These are phyloP conservation scores for Sander lucioperca DNA, from an alignment of 2,113 vertebrate species.

Conservation along the genomic window DNA sequence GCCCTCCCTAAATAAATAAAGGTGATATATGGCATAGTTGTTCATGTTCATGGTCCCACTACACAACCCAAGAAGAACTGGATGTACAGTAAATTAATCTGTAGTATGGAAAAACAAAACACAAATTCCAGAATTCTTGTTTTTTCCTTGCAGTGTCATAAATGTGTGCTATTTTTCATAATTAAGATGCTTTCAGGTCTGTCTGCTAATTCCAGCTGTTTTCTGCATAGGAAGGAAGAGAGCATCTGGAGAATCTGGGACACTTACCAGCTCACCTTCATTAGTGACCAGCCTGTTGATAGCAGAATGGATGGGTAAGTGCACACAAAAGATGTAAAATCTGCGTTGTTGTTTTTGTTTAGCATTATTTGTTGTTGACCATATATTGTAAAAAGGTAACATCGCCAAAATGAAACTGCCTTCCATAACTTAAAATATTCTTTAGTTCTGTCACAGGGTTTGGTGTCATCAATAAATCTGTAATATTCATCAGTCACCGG, in stretches of 20 bases:
- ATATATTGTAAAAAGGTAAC: neutral
- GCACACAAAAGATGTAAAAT: neutral
- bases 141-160: neutral
- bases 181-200: neutral
- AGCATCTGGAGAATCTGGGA: conserved; percentile 6
- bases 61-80: neutral
- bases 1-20: no score
- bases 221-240: conserved; percentile 17
- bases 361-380: neutral
- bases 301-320: conserved; percentile 68
- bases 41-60: neutral
- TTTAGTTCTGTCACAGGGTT: neutral
- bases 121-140: neutral
- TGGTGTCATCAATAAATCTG: conserved; percentile 10
- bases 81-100: neutral
- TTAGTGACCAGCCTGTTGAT: neutral
- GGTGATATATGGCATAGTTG: neutral
- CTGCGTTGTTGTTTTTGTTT: neutral
- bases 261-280: conserved; percentile 6
- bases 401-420: neutral
- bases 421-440: neutral
- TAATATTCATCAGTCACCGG: conserved; percentile 4
- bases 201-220: conserved; percentile 18
- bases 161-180: neutral
- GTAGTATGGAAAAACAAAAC: neutral